Base-by-base conservation (phyloP, 1,140 invertebrate genomes). In the Tetramorium simillimum region DNA sequence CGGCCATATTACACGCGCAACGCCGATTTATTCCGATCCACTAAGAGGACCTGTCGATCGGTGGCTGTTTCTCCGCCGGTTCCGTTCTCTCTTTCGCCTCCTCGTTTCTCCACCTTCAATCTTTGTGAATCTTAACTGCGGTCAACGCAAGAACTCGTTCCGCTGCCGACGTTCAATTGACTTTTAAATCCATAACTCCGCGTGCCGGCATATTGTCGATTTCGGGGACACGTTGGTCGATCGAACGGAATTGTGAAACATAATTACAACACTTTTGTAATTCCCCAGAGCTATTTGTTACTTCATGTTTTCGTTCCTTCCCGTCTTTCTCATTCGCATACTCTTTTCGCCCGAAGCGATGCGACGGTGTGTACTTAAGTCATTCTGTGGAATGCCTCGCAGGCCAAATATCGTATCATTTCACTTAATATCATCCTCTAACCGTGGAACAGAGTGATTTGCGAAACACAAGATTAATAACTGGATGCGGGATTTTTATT, bases 121-220 rank as follows among this genome's bases (percentile, higher is more conserved):
- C 87, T 46, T 56, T 65, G 9, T 18, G 43, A 73, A 49, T 62
- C 67, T 49, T 73, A 75, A 60, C 69, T 14, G 69, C 3, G n/a
- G 12, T 40, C 56, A 24, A 56, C 40, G 49, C 46, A 89, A 87
- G 77, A 90, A 90, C 89, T 90, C 76, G 89, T 78, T 75, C 51
- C 58, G 6, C 86, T 72, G 21, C 56, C 53, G 62, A 33, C 73
- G 21, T 73, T 3, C 53, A 72, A 89, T 90, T 81, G 89, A 87
- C 80, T 90, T 90, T 90, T 81, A 87, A 90, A 89, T 89, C 58
- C 33, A 40, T 24, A 81, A 81, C 62, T 65, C 85, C 51, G 58
- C 67, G 58, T 77, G 82, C 46, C 63, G 53, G 33, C 65, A 60
- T 88, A 60, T 88, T 75, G 88, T 89, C 82, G 69, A 73, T 80